These are phyloP conservation scores for Pelusios castaneus DNA, from an alignment of 2,113 vertebrate species.

Conservation along the genomic window DNA sequence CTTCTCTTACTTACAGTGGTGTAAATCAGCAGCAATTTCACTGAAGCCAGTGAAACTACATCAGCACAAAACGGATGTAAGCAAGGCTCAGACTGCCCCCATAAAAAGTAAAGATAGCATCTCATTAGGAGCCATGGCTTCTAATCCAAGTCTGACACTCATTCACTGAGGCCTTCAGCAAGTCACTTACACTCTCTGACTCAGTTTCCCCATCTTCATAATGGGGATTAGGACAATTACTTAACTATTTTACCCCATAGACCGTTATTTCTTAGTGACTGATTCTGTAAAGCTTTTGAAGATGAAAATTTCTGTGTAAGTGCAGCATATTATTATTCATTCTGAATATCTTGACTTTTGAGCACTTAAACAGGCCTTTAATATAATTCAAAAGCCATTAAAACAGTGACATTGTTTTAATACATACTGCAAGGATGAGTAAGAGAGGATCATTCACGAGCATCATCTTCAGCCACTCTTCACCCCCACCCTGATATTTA, in stretches of 20 bases:
- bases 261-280: background rate
- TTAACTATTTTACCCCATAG: background rate
- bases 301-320: background rate
- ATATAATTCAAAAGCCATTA: background rate
- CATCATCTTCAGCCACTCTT: background rate
- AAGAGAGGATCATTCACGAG: background rate
- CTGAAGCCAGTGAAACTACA: background rate
- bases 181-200: background rate
- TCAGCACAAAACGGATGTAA: background rate
- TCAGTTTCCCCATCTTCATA: background rate
- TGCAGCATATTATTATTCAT: background rate
- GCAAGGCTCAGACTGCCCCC: background rate
- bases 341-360: background rate
- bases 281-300: background rate
- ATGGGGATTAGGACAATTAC: background rate
- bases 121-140: background rate
- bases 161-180: background rate
- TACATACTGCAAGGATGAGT: background rate
- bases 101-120: background rate
- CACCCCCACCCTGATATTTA: background rate
- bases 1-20: background rate
- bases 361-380: background rate
- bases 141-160: conserved; percentile 15
- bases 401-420: background rate
- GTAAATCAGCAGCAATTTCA: background rate